Percentiles rank a stretch among this genome's conserved stretches.
These are phyloP conservation scores for Pelmatolapia mariae DNA, from an alignment of 2,113 vertebrate species.

Conservation along the genomic window DNA sequence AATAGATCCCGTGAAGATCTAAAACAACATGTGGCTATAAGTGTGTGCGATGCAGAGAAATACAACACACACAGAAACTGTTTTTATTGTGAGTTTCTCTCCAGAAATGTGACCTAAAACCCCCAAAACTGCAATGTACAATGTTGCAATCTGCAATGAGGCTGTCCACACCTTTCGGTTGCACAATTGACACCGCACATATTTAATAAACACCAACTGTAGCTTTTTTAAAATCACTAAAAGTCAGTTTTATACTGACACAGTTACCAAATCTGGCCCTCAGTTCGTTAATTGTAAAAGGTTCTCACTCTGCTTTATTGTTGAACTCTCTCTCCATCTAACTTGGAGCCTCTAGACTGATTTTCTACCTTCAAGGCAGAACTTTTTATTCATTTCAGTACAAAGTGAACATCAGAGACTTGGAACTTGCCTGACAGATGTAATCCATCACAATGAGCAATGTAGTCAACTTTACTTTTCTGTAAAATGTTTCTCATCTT, in stretches of 20 bases:
- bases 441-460: conserved; percentile 31
- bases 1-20: background rate
- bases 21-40: background rate
- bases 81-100: background rate
- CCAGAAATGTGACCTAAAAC: background rate
- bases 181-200: background rate
- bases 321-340: background rate
- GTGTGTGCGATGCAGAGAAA: background rate
- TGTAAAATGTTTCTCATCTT: background rate
- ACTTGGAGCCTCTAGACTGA: background rate
- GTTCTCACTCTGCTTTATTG: background rate
- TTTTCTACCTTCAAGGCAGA: conserved; percentile 26
- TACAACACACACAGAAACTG: background rate
- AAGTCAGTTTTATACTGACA: background rate
- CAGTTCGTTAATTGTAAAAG: background rate
- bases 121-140: background rate
- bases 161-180: background rate
- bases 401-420: background rate
- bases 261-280: background rate
- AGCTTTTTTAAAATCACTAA: background rate
- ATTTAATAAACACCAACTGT: background rate
- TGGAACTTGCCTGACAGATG: conserved; percentile 4
- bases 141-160: background rate
- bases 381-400: conserved; percentile 16
- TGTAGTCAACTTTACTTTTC: background rate